Evolutionary conservation across 2,113 vertebrate genomes (phyloP), one percentile per base, ranked within the genome.

Genomic region (Oenanthe oenanthe): DNA sequence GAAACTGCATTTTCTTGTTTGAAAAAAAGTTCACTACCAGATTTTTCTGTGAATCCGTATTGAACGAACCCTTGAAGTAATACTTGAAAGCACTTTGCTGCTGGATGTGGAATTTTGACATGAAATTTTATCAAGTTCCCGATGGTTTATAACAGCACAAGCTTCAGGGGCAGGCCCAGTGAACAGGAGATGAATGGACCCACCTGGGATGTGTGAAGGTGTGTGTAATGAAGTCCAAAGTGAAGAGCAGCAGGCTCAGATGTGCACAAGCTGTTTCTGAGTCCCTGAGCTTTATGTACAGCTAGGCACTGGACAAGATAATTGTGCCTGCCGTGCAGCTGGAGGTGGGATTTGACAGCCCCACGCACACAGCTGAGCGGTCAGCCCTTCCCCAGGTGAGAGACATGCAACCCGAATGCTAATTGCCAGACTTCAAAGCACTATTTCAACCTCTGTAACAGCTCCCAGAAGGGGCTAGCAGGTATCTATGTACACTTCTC

Each of bases 281-380:
- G 29, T 54, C 48, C 42, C 21, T 80, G 67, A 48, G 47, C 60
- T 72, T 75, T 43, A 68, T 32, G 63, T 83, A 21, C 21, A 45
- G 15, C 43, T 31, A 79, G 31, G 26, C 61, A 63, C n/a, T 5
- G 8, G 54, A 58, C 71, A 88, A 66, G 57, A 13, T 67, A 60
- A 56, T 43, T 38, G 36, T 65, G 29, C 53, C 43, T 73, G 72
- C 31, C 0, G 0, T 68, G 79, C 54, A 25, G 28, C 21, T 48
- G 25, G 72, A 80, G 28, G 36, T 80, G 86, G 51, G 75, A 68
- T 63, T 76, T 86, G n/a, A 26, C 21, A 79, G 28, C 19, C 21
- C 24, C 21, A 9, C 0, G 0, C 12, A 29, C 42, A 56, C 9
- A 51, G 34, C 10, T 31, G 58, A 24, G 45, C 0, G 0, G 50